phyloP scores from a whole-genome alignment of 1,140 invertebrate genomes.

The Sinella curviseta region DNA sequence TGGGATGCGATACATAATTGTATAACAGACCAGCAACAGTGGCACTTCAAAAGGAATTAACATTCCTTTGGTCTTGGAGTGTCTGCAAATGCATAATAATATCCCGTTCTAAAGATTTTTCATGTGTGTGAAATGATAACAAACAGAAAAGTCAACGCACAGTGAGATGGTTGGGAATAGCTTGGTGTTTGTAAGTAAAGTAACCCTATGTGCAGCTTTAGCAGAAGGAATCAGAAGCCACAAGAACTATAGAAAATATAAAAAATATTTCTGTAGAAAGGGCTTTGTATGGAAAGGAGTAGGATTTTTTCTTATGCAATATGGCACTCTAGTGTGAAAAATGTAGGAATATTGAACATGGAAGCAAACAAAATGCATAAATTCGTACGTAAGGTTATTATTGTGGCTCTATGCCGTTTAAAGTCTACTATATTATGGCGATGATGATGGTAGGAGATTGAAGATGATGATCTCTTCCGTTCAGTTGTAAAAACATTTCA shows the following conservation, averaged over 20 bases:
- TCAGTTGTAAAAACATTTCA: slow-evolving; percentile 5
- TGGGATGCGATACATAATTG: no score
- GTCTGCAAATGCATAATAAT: background rate
- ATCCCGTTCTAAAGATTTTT: no score
- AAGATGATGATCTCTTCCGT: background rate
- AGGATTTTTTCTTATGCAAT: background rate
- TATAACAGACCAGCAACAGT: background rate
- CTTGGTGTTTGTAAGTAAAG: background rate
- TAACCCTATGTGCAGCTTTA: background rate
- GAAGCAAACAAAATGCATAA: background rate
- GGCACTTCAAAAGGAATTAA: background rate
- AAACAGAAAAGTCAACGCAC: background rate
- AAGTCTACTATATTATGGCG: no score
- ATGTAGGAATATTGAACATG: background rate
- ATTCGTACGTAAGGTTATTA: no score
- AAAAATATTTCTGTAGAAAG: no score
- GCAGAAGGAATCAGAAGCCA: no score
- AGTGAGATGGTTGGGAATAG: background rate
- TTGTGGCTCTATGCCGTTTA: no score
- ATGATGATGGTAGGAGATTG: background rate
- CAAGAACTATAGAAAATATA: no score
- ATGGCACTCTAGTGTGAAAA: background rate
- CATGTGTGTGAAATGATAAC: background rate
- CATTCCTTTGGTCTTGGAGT: background rate
- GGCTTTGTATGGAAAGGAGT: no score